These are phyloP conservation scores for Pilophorus perplexus DNA, from an alignment of 2,888 invertebrate species.

Conservation along the genomic window DNA sequence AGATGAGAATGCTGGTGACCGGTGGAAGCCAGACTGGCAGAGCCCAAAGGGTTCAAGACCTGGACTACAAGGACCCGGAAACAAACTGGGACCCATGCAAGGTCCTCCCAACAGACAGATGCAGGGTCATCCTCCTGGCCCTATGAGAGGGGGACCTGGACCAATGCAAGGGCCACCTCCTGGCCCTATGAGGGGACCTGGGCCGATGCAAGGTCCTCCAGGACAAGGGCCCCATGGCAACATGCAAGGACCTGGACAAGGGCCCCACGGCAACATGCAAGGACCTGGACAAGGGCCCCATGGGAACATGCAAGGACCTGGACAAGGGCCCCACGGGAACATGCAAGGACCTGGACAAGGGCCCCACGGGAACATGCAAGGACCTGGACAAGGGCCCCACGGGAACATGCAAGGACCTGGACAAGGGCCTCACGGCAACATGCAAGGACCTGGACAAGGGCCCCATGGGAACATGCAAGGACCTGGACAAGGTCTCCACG, in stretches of 20 bases:
- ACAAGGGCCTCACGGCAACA: too few species aligned
- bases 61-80: too few species aligned
- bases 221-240: neutral
- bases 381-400: too few species aligned
- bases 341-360: neutral
- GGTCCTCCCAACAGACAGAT: neutral
- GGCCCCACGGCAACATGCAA: neutral
- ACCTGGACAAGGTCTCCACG: neutral
- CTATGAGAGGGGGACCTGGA: neutral
- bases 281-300: neutral
- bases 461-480: neutral
- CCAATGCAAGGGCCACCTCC: slow-evolving; percentile 5
- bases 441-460: neutral
- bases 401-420: neutral
- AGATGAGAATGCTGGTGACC: too few species aligned
- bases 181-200: neutral
- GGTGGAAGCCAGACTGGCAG: too few species aligned
- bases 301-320: neutral
- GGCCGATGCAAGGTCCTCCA: slow-evolving; percentile 2
- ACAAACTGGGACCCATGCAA: neutral
- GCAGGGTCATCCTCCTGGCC: slow-evolving; percentile 1
- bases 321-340: neutral
- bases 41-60: too few species aligned
- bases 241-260: neutral
- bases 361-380: neutral